A percentile compares a stretch with the other conserved stretches of the same genome.
Evolutionary conservation across 2,888 invertebrate species (phyloP).

Genomic region (Rhamphomyia laevipes): DNA sequence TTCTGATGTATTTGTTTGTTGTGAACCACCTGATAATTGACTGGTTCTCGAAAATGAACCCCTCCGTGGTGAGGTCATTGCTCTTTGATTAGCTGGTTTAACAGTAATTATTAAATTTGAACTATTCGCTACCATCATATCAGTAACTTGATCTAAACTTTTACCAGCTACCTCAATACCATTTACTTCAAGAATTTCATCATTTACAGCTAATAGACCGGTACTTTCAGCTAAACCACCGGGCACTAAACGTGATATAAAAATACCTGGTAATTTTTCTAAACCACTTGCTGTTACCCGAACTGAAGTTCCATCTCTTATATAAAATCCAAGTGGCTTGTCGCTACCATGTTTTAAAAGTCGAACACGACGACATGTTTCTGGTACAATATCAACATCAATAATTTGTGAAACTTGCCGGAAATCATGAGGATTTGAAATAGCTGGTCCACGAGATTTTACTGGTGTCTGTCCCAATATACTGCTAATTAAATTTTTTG

Average conservation of each 20-base stretch:
- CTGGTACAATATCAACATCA: conserved; percentile 97
- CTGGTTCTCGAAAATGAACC: conserved; percentile 66
- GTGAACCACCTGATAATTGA: conserved; percentile 61
- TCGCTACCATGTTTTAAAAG: conserved; percentile 95
- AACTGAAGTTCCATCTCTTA: conserved; percentile 70
- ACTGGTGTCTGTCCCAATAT: conserved; percentile 72
- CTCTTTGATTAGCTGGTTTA: conserved; percentile 93
- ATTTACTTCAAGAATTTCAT: conserved; percentile 89
- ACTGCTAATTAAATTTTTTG: conserved; percentile 67
- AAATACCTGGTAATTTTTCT: conserved; percentile 86
- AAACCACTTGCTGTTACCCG: conserved; percentile 79
- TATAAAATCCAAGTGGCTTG: conserved; percentile 49
- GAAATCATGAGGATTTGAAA: conserved; percentile 97
- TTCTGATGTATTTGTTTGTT: conserved; percentile 45
- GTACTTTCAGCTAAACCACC: conserved; percentile 97
- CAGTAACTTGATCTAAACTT: conserved; percentile 93
- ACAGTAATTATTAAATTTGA: conserved; percentile 98
- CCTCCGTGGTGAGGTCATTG: conserved; percentile 53
- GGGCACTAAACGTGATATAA: conserved; percentile 89
- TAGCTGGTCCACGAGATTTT: conserved; percentile 70
- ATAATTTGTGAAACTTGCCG: conserved; percentile 98
- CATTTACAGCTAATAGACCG: conserved; percentile 88
- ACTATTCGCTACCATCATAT: conserved; percentile 99
- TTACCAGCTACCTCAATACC: conserved; percentile 92
- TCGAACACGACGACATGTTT: conserved; percentile 88